phyloP scores from a whole-genome alignment of 2,888 invertebrate species.

The Limnephilus auricula region DNA sequence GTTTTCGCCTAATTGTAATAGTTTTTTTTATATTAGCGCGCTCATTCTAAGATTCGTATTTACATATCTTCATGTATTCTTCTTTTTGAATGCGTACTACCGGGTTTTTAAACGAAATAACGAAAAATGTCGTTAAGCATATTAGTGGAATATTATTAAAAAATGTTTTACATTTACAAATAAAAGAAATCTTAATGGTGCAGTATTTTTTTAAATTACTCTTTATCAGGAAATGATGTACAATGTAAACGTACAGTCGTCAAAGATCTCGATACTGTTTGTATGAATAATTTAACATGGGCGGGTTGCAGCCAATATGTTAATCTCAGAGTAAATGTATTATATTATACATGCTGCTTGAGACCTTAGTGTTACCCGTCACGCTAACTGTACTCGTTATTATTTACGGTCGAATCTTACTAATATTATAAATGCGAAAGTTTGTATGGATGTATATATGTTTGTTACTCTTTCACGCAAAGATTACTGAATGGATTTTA shows the following conservation, averaged over 20 bases:
- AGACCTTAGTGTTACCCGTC: conserved; percentile 15
- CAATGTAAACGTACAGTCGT: conserved; percentile 28
- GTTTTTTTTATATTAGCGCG: no score
- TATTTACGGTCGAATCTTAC: background rate
- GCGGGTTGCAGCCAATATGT: conserved; percentile 48
- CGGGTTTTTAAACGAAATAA: no score
- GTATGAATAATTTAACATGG: conserved; percentile 48
- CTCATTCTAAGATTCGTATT: no score
- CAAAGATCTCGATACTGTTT: conserved; percentile 14
- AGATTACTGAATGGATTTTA: no score
- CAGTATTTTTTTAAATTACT: background rate
- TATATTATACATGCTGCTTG: conserved; percentile 9
- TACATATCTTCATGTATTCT: no score
- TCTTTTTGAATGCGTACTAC: no score
- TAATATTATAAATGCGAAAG: no score
- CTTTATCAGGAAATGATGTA: background rate
- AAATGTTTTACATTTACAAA: background rate
- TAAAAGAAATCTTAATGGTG: background rate
- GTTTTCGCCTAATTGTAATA: no score
- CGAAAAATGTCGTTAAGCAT: no score
- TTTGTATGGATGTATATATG: no score
- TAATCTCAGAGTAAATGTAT: conserved; percentile 5
- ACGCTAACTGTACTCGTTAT: conserved; percentile 33
- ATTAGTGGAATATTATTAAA: no score
- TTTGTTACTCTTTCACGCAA: no score